Percentiles rank a stretch among this genome's conserved stretches.
phyloP scores from a whole-genome alignment of 2,888 invertebrate species.

The Eubasilissa splendida region DNA sequence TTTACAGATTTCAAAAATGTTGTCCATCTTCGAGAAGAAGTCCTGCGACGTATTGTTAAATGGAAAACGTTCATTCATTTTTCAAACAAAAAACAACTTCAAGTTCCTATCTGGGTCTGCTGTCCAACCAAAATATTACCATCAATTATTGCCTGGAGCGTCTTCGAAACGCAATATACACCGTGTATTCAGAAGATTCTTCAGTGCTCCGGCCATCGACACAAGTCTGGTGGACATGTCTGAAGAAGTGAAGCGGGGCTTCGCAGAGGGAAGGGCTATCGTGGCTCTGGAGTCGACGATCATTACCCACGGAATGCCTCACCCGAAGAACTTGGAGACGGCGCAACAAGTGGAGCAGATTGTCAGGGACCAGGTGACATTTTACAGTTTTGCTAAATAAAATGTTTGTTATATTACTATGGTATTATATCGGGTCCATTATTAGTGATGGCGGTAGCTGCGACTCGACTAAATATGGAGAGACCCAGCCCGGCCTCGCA shows the following conservation, averaged over 20 bases:
- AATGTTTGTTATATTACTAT: background rate
- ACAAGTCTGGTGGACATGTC: constrained; percentile 64
- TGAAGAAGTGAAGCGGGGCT: constrained; percentile 78
- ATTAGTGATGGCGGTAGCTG: too few species aligned
- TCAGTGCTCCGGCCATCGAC: background rate
- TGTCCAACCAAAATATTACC: too few species aligned
- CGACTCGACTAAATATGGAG: too few species aligned
- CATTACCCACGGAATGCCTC: constrained; percentile 98
- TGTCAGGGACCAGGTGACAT: constrained; percentile 78
- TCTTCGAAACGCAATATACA: background rate
- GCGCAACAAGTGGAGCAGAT: constrained; percentile 87
- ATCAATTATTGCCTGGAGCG: too few species aligned
- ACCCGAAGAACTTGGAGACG: constrained; percentile 90
- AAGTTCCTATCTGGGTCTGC: too few species aligned
- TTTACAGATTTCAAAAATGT: constrained; percentile 12
- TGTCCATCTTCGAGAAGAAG: constrained; percentile 2
- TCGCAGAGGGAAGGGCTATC: constrained; percentile 78
- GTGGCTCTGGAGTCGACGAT: constrained; percentile 98
- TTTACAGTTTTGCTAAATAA: background rate
- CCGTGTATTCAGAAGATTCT: background rate
- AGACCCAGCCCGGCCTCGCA: too few species aligned
- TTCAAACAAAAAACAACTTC: too few species aligned
- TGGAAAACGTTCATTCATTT: too few species aligned
- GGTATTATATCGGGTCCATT: too few species aligned
- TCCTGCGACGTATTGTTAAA: too few species aligned